Evolutionary conservation across 2,797 vertebrate species (phyloP).

Genomic region (Gouania willdenowi): DNA sequence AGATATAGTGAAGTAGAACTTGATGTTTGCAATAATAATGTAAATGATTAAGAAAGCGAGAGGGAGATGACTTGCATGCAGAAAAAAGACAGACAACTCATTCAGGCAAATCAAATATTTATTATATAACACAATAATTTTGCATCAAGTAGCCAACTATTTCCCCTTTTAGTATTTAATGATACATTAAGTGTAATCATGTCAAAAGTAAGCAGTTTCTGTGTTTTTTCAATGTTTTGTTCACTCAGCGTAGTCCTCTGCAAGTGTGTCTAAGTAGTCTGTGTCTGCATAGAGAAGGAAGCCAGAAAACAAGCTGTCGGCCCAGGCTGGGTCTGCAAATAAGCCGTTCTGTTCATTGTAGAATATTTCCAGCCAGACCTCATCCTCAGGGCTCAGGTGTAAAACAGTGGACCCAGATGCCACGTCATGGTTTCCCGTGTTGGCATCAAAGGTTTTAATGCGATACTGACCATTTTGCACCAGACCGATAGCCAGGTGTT

Average conservation of each 20-base stretch:
- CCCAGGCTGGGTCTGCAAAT: slow-evolving; percentile 91
- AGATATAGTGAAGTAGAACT: no score
- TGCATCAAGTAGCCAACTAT: no score
- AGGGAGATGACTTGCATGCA: no score
- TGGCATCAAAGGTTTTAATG: slow-evolving; percentile 95
- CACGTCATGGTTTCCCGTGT: slow-evolving; percentile 95
- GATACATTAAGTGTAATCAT: no score
- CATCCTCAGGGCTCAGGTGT: slow-evolving; percentile 91
- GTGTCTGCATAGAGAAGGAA: slow-evolving; percentile 95
- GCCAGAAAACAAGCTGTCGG: slow-evolving; percentile 95
- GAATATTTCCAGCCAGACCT: slow-evolving; percentile 98
- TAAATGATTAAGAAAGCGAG: no score
- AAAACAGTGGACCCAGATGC: slow-evolving; percentile 93
- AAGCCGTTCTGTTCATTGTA: slow-evolving; percentile 93
- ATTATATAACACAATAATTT: no score
- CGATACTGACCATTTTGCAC: slow-evolving; percentile 93
- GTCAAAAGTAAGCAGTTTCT: slow-evolving; percentile 16
- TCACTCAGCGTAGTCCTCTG: slow-evolving; percentile 83
- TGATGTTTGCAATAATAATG: no score
- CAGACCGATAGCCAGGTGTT: slow-evolving; percentile 91
- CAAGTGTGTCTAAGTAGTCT: slow-evolving; percentile 87
- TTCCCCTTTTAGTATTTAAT: no score
- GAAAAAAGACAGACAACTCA: no score
- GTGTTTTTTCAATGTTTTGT: slow-evolving; percentile 22
- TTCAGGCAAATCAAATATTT: no score